Evolutionary conservation across 2,888 invertebrate species (phyloP), one percentile per base, ranked within the genome.

Genomic region (Nebria brevicollis): DNA sequence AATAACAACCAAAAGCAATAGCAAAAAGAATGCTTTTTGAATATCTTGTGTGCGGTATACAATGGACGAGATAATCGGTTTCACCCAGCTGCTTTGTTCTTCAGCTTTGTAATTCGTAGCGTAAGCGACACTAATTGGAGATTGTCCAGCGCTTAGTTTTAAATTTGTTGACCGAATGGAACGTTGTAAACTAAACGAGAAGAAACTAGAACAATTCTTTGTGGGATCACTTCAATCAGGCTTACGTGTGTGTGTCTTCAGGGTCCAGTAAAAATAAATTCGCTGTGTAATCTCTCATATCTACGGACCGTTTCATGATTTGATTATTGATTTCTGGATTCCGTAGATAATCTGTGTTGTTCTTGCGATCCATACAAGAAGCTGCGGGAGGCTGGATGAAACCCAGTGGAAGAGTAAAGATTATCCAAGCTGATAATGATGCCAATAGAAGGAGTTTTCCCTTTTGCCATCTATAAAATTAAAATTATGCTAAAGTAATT

Each of bases 311-410:
- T 84, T 91, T 91, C 11, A 90, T 87, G 66, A 91, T 87, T 81
- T 90, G 87, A 42, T 87, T 86, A 6, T 88, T 87, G 1, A 88
- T 85, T 72, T 91, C 91, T n/a, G 94, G 94, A 20, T 91, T 89
- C 66, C 91, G 92, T 77, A 96, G 89, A 82, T 91, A 90, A 54
- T 93, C 91, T 1, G 94, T 94, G 82, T 91, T 89, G 87, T 95
- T 95, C 81, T 90, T 90, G 8, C 87, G 86, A 82, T 89, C 91
- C 87, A 98, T 93, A 89, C 98, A 98, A n/a, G 95, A 94, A 77
- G 96, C 95, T 0, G 98, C 96, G 66, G 96, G 95, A 0, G 99
- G 98, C 87, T 97, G 96, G 85, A 99, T 96, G 90, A 98, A 98
- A 83, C 97, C 97, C 85, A 99, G 90, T 0, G 98, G 97, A 85